Evolutionary conservation across 2,113 vertebrate genomes (phyloP).

Genomic region (Bufo bufo): DNA sequence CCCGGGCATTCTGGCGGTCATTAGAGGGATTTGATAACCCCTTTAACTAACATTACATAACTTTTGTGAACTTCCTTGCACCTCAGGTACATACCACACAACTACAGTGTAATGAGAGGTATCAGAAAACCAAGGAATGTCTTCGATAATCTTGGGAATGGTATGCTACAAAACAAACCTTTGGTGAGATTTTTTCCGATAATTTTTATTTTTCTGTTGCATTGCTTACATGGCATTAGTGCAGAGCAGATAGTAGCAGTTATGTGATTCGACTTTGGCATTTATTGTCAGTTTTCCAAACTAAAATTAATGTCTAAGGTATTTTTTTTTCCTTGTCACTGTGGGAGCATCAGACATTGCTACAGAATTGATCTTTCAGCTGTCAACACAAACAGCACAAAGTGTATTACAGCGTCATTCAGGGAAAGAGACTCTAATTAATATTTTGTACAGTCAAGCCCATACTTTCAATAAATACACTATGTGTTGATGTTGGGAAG

Average conservation of each 20-base stretch:
- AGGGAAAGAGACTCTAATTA: not conserved
- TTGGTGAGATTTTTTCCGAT: not conserved
- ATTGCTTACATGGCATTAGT: not conserved
- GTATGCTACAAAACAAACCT: not conserved
- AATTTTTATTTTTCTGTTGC: not conserved
- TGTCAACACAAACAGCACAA: constrained; percentile 13
- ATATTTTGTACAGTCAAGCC: not conserved
- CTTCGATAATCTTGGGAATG: no score
- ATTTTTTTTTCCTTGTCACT: not conserved
- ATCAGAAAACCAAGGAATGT: no score
- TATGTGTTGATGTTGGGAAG: not conserved
- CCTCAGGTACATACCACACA: no score
- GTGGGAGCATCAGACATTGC: not conserved
- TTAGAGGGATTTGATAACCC: no score
- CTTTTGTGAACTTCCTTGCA: no score
- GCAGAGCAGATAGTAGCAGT: not conserved
- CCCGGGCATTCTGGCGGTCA: no score
- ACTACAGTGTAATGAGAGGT: no score
- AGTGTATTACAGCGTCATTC: constrained; percentile 2
- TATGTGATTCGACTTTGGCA: not conserved
- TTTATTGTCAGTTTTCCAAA: not conserved
- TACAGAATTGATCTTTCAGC: constrained; percentile 17
- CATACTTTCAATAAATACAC: constrained; percentile 1
- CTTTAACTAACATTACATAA: no score
- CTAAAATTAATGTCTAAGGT: not conserved